Evolutionary conservation across 2,797 vertebrate species (phyloP).

Genomic region (Cossypha caffra): DNA sequence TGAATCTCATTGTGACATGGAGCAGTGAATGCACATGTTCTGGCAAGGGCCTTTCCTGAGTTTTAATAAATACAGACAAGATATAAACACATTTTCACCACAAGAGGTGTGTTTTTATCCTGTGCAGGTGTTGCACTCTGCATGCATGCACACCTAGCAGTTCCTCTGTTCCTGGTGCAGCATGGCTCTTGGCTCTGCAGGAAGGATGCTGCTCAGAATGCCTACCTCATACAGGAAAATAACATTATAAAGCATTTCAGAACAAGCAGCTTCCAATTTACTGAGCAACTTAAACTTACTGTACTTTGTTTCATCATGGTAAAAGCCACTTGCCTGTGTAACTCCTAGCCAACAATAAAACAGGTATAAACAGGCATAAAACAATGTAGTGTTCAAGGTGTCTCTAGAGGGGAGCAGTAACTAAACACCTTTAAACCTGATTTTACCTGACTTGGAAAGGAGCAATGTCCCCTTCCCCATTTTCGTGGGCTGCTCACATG

Average conservation of each 20-base stretch:
- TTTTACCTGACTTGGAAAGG: background rate
- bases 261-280: background rate
- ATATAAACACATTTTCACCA: background rate
- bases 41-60: background rate
- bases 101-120: background rate
- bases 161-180: background rate
- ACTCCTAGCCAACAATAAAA: background rate
- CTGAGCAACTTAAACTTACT: background rate
- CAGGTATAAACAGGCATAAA: background rate
- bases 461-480: background rate
- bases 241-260: background rate
- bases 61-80: background rate
- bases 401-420: background rate
- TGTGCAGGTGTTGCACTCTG: conserved; percentile 5
- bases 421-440: background rate
- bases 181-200: background rate
- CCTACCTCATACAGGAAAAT: background rate
- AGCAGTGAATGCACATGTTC: background rate
- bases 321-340: background rate
- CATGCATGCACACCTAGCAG: background rate
- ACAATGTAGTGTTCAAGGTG: background rate
- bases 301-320: background rate
- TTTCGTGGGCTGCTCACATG: background rate
- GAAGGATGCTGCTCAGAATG: background rate
- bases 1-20: background rate